Evolutionary conservation across 2,888 invertebrate species (phyloP).

Genomic region (Euzophera pinguis): DNA sequence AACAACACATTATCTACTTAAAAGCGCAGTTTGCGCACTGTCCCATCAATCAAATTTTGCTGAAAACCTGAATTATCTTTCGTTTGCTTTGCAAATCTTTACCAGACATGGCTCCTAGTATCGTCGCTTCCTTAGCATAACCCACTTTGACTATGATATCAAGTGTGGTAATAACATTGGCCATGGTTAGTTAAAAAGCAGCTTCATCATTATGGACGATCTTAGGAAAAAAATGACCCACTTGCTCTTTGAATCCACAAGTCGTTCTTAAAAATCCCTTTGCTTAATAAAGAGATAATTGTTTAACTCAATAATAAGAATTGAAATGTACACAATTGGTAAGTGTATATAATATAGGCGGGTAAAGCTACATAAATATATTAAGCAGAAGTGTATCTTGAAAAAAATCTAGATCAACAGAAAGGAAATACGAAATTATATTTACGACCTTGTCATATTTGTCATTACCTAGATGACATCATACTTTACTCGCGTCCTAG

Average conservation of each 20-base stretch:
- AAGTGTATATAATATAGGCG: no score
- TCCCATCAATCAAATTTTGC: conserved; percentile 17
- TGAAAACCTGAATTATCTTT: conserved; percentile 1
- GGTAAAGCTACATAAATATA: no score
- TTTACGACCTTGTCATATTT: not conserved
- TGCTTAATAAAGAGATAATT: no score
- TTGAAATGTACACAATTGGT: no score
- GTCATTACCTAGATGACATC: not conserved
- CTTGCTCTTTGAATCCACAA: no score
- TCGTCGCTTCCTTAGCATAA: not conserved
- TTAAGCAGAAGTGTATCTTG: no score
- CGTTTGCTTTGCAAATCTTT: conserved; percentile 16
- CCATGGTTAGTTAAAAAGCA: not conserved
- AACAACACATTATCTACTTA: conserved; percentile 27
- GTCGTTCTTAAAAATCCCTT: no score
- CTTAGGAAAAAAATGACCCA: not conserved
- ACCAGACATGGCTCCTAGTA: conserved; percentile 8
- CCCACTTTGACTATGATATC: not conserved
- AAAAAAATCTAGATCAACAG: no score
- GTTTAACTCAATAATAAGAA: no score
- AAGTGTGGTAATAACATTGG: not conserved
- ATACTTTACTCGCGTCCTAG: not conserved
- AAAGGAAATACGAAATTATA: no score
- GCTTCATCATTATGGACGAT: not conserved
- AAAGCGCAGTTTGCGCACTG: conserved; percentile 12